A percentile compares a stretch with the other conserved stretches of the same genome.
phyloP scores from a whole-genome alignment of 2,888 invertebrate genomes.

The Dorcus hopei region DNA sequence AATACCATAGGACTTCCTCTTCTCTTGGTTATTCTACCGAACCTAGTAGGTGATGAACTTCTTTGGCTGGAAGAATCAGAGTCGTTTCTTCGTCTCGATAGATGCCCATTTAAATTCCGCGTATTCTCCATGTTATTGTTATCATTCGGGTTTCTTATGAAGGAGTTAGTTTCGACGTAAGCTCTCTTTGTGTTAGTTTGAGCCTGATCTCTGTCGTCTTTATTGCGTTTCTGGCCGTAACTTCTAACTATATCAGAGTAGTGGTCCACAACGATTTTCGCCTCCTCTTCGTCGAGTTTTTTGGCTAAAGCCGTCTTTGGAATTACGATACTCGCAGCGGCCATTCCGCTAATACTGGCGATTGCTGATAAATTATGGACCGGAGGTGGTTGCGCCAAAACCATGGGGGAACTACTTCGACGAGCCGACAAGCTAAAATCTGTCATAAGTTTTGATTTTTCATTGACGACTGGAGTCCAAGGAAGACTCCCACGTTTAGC shows the following conservation, averaged over 20 bases:
- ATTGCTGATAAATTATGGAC: slow-evolving; percentile 32
- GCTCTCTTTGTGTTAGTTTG: background rate
- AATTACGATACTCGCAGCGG: slow-evolving; percentile 42
- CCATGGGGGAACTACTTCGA: slow-evolving; percentile 17
- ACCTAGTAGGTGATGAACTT: slow-evolving; percentile 9
- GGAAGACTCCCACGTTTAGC: background rate
- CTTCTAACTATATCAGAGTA: slow-evolving; percentile 77
- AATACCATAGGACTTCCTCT: slow-evolving; percentile 15
- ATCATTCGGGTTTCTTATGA: background rate
- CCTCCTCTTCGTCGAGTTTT: slow-evolving; percentile 59
- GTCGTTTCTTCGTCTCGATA: slow-evolving; percentile 7
- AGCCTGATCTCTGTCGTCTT: background rate
- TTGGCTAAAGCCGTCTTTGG: slow-evolving; percentile 37
- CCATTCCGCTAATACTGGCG: slow-evolving; percentile 39
- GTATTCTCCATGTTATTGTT: background rate
- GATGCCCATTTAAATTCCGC: background rate
- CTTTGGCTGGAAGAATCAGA: slow-evolving; percentile 15
- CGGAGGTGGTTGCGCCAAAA: slow-evolving; percentile 17
- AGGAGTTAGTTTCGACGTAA: background rate
- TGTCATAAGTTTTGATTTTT: no score
- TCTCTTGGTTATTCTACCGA: background rate
- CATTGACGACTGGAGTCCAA: no score
- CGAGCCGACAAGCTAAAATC: background rate
- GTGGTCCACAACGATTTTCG: slow-evolving; percentile 70
- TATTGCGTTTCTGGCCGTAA: slow-evolving; percentile 50